Percentiles rank a stretch among this genome's conserved stretches.
Evolutionary conservation across 2,888 invertebrate species (phyloP).

Genomic region (Ophion costatus): DNA sequence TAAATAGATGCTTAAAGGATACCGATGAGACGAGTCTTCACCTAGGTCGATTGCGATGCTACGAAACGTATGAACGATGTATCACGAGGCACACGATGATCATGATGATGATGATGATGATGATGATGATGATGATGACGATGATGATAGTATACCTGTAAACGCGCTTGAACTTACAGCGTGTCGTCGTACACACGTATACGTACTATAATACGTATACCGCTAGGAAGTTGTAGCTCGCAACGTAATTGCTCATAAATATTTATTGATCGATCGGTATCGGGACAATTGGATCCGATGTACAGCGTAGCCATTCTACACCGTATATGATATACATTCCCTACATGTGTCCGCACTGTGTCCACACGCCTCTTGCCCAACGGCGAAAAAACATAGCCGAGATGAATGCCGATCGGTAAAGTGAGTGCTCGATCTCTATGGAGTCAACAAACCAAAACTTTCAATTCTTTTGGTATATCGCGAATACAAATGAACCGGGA

Average conservation of each 20-base stretch:
- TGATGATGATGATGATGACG: constrained; percentile 25
- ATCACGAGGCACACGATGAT: constrained; percentile 26
- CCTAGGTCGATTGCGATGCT: constrained; percentile 16
- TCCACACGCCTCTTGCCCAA: constrained; percentile 12
- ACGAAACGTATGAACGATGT: constrained; percentile 32
- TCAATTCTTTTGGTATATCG: background rate
- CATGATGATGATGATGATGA: constrained; percentile 35
- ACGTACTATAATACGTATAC: background rate
- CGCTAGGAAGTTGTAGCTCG: constrained; percentile 10
- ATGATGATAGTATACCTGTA: constrained; percentile 38
- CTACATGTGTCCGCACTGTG: constrained; percentile 10
- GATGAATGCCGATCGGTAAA: constrained; percentile 10
- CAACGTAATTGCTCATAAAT: constrained; percentile 76
- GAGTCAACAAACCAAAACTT: background rate
- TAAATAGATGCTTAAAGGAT: constrained; percentile 42
- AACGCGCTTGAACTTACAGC: constrained; percentile 30
- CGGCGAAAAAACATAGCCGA: constrained; percentile 21
- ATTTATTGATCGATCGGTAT: constrained; percentile 78
- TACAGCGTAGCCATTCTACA: constrained; percentile 34
- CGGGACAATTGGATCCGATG: constrained; percentile 73
- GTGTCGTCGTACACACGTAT: constrained; percentile 40
- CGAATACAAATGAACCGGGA: background rate
- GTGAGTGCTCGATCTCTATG: constrained; percentile 13
- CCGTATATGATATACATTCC: constrained; percentile 20
- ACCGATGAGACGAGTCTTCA: constrained; percentile 14